Base-by-base conservation (phyloP, 1,140 invertebrate species). In the Aphaenogaster ashmeadi region DNA sequence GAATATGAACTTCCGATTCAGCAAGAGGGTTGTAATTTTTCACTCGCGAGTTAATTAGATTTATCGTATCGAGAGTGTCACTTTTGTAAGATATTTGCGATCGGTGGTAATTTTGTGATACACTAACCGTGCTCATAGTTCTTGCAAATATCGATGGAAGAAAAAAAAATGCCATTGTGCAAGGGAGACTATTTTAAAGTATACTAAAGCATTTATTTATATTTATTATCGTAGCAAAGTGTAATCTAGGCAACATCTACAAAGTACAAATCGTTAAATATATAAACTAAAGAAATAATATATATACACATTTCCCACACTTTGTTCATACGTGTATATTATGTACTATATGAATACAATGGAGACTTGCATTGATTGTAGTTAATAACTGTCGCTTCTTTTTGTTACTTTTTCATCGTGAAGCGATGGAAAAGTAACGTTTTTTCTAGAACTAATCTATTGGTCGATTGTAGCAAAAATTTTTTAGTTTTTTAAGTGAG, bases 231-330 rank as follows among this genome's bases (percentile, higher is more conserved):
- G n/a, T 87, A 81, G 74, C 52, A 15, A 86, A 47, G 9, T 52
- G 38, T 81, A 77, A 89, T 87, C 62, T 89, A 52, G 47, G n/a
- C 54, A 89, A 87, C 67, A 62, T 77, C 58, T 78, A 66, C 72
- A 78, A 83, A 84, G 78, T 89, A 87, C 85, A 90, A 89, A 90
- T 78, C 86, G 74, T 84, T 56, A 87, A 74, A 87, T 79, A 74
- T 79, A 74, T 36, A 72, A 52, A 54, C 6, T 56, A 50, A 87
- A 79, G 64, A 74, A 84, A 62, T 81, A 79, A 87, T 87, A 58
- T 81, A 79, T 60, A 71, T 38, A 78, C 33, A 84, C 80, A 83
- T 41, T 74, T 74, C 41, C 69, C 27, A 84, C 67, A 72, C 15
- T 74, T 83, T 75, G 54, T 84, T 84, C 7, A 84, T 50, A 84